Evolutionary conservation across 2,113 vertebrate species (phyloP).

Genomic region (Arenaria interpres): DNA sequence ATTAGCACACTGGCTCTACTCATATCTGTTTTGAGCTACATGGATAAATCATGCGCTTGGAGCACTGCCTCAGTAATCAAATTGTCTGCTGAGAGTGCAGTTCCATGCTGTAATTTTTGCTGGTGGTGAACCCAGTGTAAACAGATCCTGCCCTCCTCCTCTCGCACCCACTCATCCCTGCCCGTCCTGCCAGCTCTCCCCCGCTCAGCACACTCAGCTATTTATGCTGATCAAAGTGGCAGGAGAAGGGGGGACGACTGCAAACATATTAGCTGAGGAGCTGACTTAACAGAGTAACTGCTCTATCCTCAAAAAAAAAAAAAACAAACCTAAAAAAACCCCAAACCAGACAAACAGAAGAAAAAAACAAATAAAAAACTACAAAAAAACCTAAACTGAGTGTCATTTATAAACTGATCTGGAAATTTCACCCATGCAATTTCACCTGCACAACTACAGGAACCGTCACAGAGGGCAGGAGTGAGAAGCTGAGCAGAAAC

Average conservation of each 20-base stretch:
- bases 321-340: not conserved
- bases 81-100: constrained; percentile 61
- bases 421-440: not conserved
- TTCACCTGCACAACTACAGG: not conserved
- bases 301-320: not conserved
- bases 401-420: not conserved
- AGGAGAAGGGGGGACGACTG: not conserved
- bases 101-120: constrained; percentile 42
- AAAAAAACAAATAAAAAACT: accelerated
- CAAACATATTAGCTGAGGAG: not conserved
- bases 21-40: constrained; percentile 12
- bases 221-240: not conserved
- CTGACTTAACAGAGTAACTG: not conserved
- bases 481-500: not conserved
- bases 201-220: not conserved
- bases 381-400: not conserved
- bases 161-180: not conserved
- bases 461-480: not conserved
- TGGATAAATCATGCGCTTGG: constrained; percentile 54
- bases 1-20: constrained; percentile 34
- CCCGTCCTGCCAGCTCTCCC: not conserved
- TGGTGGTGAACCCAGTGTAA: constrained; percentile 25
- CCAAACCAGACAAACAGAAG: not conserved
- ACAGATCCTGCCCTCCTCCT: constrained; percentile 49
- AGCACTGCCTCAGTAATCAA: constrained; percentile 49